These are phyloP conservation scores for Serinus canaria DNA, from an alignment of 2,113 vertebrate genomes.

Conservation along the genomic window DNA sequence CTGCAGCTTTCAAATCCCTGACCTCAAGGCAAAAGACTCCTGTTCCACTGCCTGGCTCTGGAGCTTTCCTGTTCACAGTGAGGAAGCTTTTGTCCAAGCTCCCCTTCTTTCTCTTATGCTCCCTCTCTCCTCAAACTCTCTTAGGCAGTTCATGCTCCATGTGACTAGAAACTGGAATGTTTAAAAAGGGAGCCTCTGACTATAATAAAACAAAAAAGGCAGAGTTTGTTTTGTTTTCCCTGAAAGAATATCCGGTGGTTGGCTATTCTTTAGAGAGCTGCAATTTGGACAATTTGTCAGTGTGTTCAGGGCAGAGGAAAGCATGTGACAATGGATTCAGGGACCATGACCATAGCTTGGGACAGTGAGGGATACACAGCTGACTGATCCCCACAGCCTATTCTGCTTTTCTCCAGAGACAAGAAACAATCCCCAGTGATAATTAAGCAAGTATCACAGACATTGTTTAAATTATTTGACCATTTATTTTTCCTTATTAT, in stretches of 20 bases:
- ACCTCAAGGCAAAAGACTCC: neutral
- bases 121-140: neutral
- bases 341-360: constrained; percentile 16
- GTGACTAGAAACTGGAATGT: constrained; percentile 55
- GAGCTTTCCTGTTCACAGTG: neutral
- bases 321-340: constrained; percentile 39
- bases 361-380: constrained; percentile 25
- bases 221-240: constrained; percentile 59
- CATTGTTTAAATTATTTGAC: neutral
- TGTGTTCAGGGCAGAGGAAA: constrained; percentile 46
- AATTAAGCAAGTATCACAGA: neutral
- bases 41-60: neutral
- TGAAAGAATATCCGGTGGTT: constrained; percentile 60
- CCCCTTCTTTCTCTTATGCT: neutral
- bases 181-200: constrained; percentile 56
- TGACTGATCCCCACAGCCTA: constrained; percentile 1
- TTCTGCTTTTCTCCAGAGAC: neutral
- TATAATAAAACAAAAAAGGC: constrained; percentile 58
- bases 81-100: constrained; percentile 34
- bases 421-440: neutral
- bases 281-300: constrained; percentile 53
- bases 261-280: constrained; percentile 39
- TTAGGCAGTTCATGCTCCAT: constrained; percentile 24
- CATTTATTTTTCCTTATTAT: neutral
- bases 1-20: neutral